phyloP scores from a whole-genome alignment of 2,888 invertebrate species.

The Lasiommata megera region DNA sequence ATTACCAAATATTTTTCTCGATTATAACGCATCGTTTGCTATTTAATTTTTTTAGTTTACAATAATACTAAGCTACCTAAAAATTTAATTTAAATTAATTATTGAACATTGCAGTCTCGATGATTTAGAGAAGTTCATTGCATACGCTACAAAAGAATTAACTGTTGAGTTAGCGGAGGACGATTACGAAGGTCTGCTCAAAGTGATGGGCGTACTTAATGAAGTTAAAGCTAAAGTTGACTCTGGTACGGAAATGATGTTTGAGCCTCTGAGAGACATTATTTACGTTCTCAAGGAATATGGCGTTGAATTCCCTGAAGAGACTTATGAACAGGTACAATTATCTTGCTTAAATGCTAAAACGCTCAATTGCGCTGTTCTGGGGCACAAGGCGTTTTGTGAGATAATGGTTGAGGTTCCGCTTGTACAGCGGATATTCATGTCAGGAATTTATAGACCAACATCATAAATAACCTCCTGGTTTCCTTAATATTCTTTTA shows the following conservation, averaged over 20 bases:
- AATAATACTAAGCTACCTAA: too few species aligned
- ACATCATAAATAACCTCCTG: too few species aligned
- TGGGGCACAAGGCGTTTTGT: too few species aligned
- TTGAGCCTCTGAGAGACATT: slow-evolving; percentile 92
- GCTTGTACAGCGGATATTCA: background rate
- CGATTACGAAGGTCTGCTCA: slow-evolving; percentile 91
- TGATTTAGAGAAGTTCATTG: slow-evolving; percentile 89
- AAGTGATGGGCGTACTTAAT: slow-evolving; percentile 92
- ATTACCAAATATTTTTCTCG: background rate
- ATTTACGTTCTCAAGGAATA: slow-evolving; percentile 92
- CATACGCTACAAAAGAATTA: slow-evolving; percentile 86
- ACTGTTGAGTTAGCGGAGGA: slow-evolving; percentile 88
- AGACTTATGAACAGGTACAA: slow-evolving; percentile 85
- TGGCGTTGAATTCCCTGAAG: slow-evolving; percentile 92
- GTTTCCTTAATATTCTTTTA: too few species aligned
- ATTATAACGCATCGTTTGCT: too few species aligned
- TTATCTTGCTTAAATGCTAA: too few species aligned
- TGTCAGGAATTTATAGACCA: background rate
- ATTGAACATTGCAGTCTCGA: slow-evolving; percentile 84
- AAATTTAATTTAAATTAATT: too few species aligned
- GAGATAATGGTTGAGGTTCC: background rate
- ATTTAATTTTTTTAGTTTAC: too few species aligned
- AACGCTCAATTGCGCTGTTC: too few species aligned
- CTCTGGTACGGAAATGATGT: slow-evolving; percentile 90
- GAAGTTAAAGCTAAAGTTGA: slow-evolving; percentile 87